Conservation (phyloP, 1,140 invertebrate genomes). For the Danaus melanippus region DNA sequence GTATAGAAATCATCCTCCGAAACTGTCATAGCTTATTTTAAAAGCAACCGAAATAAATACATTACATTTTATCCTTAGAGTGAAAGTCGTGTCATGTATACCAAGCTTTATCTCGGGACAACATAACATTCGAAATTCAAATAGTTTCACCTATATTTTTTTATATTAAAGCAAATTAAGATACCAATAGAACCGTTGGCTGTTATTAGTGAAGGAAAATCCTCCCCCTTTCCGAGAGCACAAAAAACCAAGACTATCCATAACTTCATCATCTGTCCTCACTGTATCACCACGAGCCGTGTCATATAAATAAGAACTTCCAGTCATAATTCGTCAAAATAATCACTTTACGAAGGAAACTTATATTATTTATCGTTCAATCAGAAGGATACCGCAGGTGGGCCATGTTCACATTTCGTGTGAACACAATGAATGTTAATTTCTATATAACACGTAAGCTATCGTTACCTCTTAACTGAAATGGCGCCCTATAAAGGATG, state of each 20-base stretch:
- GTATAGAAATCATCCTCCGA: too few species aligned
- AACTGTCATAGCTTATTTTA: too few species aligned
- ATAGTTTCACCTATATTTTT: too few species aligned
- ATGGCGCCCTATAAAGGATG: too few species aligned
- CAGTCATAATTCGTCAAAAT: conserved; percentile 50
- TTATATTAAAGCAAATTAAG: too few species aligned
- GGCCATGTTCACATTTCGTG: conserved; percentile 35
- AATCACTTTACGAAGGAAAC: conserved; percentile 23
- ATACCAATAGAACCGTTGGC: conserved; percentile 81
- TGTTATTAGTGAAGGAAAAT: conserved; percentile 79
- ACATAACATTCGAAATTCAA: too few species aligned
- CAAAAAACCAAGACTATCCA: conserved; percentile 31
- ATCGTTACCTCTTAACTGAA: conserved; percentile 7
- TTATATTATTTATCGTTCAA: conserved; percentile 39
- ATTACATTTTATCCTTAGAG: too few species aligned
- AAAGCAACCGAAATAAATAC: too few species aligned
- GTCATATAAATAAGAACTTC: conserved; percentile 23
- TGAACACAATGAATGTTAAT: conserved; percentile 10
- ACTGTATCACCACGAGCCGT: conserved; percentile 13
- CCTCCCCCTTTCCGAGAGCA: conserved; percentile 53
- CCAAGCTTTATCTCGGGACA: too few species aligned
- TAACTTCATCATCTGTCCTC: conserved; percentile 34
- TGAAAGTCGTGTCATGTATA: too few species aligned
- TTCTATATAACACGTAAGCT: conserved; percentile 8
- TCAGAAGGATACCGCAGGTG: conserved; percentile 23